Conservation (phyloP, 1,140 invertebrate species). For the Cydia amplana region DNA sequence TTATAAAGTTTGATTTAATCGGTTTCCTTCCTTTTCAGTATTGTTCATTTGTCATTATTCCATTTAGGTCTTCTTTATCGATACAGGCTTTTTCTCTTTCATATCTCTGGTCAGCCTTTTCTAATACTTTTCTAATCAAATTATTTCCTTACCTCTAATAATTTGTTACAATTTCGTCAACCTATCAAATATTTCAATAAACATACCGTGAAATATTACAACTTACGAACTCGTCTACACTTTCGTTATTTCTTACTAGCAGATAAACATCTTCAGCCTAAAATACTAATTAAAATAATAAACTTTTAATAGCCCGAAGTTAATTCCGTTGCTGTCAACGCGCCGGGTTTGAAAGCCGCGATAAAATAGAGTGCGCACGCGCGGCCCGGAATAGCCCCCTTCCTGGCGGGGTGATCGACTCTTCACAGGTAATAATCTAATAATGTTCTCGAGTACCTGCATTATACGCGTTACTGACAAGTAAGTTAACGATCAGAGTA, state of each 20-base stretch:
- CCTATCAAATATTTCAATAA: too few species aligned
- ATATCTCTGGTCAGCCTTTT: too few species aligned
- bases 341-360: constrained; percentile 3
- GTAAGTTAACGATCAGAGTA: not conserved
- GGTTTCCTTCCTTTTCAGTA: not conserved
- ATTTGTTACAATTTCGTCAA: too few species aligned
- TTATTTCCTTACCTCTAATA: too few species aligned
- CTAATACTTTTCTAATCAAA: too few species aligned
- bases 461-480: not conserved
- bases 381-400: constrained; percentile 21
- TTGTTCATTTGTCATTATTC: too few species aligned
- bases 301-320: not conserved
- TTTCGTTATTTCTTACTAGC: too few species aligned
- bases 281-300: constrained; percentile 18
- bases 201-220: too few species aligned
- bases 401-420: constrained; percentile 28
- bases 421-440: constrained; percentile 24
- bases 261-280: not conserved
- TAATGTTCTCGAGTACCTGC: constrained; percentile 12
- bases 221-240: too few species aligned
- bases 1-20: too few species aligned
- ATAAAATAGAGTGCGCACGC: constrained; percentile 23
- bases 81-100: too few species aligned
- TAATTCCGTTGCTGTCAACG: constrained; percentile 21
- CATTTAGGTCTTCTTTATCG: too few species aligned